Evolutionary conservation across 2,797 vertebrate genomes (phyloP), one percentile per base, ranked within the genome.

Genomic region (Lacerta viridis): DNA sequence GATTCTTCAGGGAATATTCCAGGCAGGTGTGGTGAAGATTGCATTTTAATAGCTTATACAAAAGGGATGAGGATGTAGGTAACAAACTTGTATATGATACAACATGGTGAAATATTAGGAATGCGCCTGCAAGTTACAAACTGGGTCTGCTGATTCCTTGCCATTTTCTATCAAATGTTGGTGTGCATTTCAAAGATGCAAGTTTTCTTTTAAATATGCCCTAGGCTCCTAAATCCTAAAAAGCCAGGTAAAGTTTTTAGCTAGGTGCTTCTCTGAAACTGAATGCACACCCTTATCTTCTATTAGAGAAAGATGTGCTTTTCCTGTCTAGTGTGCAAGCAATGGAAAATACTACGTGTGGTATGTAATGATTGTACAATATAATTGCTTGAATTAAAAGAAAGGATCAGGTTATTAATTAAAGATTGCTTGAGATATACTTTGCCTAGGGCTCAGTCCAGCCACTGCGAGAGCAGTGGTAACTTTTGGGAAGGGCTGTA

Each of bases 401-500:
- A 50, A 64, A 61, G 20, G 23, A 29, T 69, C 39, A 43, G 33
- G n/a, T 86, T 5, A 33, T 10, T 88, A 76, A 64, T 71, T 86
- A 78, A 89, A 59, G 88, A 84, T 91, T 89, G 46, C 91, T 85
- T 88, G 75, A 77, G 80, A 80, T 85, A 76, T 39, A 8, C 0
- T 23, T 82, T 84, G 39, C 4, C 10, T 81, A 64, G n/a, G 27
- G 72, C 27, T 85, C 79, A 64, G 84, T 80, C 8, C n/a, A 29
- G 11, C 7, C 17, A 27, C 17, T 25, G 10, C 2, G 27, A 29
- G 61, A 2, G 68, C 27, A 7, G 86, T 83, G 27, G 41, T n/a
- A 2, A 5, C 17, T 17, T 8, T 46, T 33, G 17, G 46, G 66
- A n/a, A 55, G n/a, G n/a, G 46, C 29, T 29, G 13, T n/a, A 69